A percentile compares a stretch with the other conserved stretches of the same genome.
Evolutionary conservation across 2,113 vertebrate genomes (phyloP).

Genomic region (Leiothrix lutea): DNA sequence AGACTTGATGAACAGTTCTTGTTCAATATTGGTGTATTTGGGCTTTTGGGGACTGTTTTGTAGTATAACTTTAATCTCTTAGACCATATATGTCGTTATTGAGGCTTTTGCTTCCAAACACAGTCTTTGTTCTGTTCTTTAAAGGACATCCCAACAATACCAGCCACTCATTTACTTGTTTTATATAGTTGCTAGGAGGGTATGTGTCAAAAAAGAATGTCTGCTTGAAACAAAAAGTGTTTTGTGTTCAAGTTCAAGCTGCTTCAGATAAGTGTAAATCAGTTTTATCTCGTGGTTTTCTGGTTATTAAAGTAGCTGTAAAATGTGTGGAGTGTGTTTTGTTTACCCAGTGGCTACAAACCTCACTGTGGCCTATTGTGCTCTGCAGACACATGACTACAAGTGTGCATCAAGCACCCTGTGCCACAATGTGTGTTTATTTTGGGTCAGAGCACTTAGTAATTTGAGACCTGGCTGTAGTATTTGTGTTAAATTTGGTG

Average conservation of each 20-base stretch:
- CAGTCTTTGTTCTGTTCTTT: neutral
- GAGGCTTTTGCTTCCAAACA: neutral
- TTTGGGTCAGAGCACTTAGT: neutral
- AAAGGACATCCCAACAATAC: neutral
- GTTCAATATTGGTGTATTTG: neutral
- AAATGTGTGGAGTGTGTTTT: neutral
- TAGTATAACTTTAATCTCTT: neutral
- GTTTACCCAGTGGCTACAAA: neutral
- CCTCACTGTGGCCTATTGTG: neutral
- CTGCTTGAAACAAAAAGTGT: neutral
- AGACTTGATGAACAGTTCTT: neutral
- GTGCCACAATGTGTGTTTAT: neutral
- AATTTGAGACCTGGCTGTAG: neutral
- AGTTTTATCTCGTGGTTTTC: constrained; percentile 17
- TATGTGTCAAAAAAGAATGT: neutral
- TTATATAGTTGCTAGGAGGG: neutral
- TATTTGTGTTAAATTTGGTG: neutral
- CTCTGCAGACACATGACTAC: neutral
- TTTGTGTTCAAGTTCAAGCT: neutral
- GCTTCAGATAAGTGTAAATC: neutral
- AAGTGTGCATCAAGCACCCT: neutral
- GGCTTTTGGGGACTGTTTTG: neutral
- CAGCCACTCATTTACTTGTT: neutral
- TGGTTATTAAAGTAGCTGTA: neutral
- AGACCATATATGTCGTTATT: neutral